Evolutionary conservation across 2,888 invertebrate species (phyloP).

Genomic region (Auanema freiburgensis): DNA sequence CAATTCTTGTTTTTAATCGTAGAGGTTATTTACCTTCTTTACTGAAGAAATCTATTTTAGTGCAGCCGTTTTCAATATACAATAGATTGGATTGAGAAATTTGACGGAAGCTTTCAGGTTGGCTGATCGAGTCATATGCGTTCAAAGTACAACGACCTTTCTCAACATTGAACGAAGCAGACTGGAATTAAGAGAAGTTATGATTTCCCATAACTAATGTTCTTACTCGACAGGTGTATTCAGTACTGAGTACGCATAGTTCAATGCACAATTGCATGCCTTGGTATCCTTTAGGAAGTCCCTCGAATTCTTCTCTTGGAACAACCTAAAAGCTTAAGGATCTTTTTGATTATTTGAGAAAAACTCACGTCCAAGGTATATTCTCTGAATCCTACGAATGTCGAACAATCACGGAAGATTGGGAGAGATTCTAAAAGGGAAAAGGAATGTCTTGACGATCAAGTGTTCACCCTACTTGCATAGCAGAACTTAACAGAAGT

Average conservation of each 20-base stretch:
- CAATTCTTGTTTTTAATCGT: neutral
- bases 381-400: conserved; percentile 62
- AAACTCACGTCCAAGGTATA: conserved; percentile 46
- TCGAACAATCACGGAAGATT: conserved; percentile 55
- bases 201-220: conserved; percentile 2
- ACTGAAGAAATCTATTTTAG: conserved; percentile 2
- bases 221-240: conserved; percentile 53
- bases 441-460: too few species aligned
- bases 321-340: conserved; percentile 11
- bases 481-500: conserved; percentile 49
- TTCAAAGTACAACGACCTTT: conserved; percentile 51
- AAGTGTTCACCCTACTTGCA: conserved; percentile 21
- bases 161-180: conserved; percentile 49
- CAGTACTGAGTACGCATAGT: conserved; percentile 55
- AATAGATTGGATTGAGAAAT: conserved; percentile 41
- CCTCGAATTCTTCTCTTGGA: conserved; percentile 60
- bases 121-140: conserved; percentile 49
- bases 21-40: conserved; percentile 12
- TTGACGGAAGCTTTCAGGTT: conserved; percentile 50
- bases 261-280: conserved; percentile 62
- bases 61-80: conserved; percentile 61
- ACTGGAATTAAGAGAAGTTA: conserved; percentile 33
- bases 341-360: neutral
- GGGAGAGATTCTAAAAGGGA: conserved; percentile 40
- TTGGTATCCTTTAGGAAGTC: conserved; percentile 55